phyloP scores from a whole-genome alignment of 1,140 invertebrate species.

The Anadara kagoshimensis region DNA sequence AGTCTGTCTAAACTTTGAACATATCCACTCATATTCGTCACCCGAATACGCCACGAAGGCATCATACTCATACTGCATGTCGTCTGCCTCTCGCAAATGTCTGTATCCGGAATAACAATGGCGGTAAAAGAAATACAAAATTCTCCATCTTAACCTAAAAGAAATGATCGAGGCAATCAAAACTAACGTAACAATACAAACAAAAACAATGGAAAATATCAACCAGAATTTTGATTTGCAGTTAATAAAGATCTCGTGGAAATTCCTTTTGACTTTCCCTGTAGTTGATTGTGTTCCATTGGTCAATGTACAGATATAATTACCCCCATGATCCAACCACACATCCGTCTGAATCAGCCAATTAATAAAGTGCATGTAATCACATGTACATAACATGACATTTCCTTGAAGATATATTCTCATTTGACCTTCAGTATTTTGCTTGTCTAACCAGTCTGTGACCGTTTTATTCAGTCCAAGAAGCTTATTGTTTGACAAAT shows the following conservation, averaged over 20 bases:
- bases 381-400: background rate
- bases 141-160: constrained; percentile 8
- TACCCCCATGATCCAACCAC: background rate
- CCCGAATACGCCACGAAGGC: constrained; percentile 5
- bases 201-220: background rate
- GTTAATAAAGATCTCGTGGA: background rate
- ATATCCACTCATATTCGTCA: background rate
- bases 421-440: background rate
- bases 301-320: background rate
- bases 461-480: background rate
- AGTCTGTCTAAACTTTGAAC: background rate
- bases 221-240: background rate
- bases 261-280: background rate
- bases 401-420: background rate
- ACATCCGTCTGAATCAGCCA: background rate
- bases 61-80: background rate
- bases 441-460: background rate
- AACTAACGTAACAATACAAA: background rate
- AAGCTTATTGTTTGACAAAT: background rate
- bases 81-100: background rate
- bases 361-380: background rate
- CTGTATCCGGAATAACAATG: background rate
- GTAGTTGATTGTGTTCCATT: constrained; percentile 4
- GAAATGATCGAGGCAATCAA: background rate
- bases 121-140: constrained; percentile 1